Evolutionary conservation across 2,888 invertebrate species (phyloP), one percentile per base, ranked within the genome.

Genomic region (Macrosiphum euphorbiae): DNA sequence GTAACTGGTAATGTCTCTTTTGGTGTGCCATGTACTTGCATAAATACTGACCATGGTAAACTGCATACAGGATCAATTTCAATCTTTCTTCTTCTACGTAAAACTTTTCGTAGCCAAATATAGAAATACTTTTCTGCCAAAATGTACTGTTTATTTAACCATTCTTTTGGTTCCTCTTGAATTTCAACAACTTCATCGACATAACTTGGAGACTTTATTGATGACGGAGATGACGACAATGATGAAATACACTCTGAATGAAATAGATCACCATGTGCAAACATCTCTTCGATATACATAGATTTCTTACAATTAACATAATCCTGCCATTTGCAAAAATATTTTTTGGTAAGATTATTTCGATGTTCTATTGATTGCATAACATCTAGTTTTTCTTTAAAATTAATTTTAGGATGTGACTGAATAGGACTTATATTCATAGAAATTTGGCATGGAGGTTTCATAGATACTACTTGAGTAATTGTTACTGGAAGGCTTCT

Each of bases 111-210:
- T 50, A 94, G 28, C 94, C 94, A 94, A 61, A 90, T 41, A 90
- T 86, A 90, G n/a, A 94, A 94, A 90, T 94, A 94, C 24, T 94
- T 94, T 67, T 94, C 41, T 28, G 94, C 94, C 44, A 94, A 67
- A 61, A 47, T 16, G 28, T 24, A 61, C 24, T 94, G 94, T 86
- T 24, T 90, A 20, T 86, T 28, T 41, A 16, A 5, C 94, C 94
- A 94, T 61, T 86, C 35, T 41, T 61, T 90, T 24, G 90, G 26
- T 67, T 58, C 58, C 41, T 94, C 94, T 41, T 5, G 52, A 11
- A 52, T 28, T 7, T 88, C 41, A 61, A 11, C 24, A 44, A n/a
- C 24, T 41, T 86, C 86, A 26, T 47, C n/a, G 0, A 44, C n/a
- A 55, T 8, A 52, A 88, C 44, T 26, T 1, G 41, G 0, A 16